A percentile compares a stretch with the other conserved stretches of the same genome.
Evolutionary conservation across 1,140 invertebrate species (phyloP).

Genomic region (Acromyrmex charruanus): DNA sequence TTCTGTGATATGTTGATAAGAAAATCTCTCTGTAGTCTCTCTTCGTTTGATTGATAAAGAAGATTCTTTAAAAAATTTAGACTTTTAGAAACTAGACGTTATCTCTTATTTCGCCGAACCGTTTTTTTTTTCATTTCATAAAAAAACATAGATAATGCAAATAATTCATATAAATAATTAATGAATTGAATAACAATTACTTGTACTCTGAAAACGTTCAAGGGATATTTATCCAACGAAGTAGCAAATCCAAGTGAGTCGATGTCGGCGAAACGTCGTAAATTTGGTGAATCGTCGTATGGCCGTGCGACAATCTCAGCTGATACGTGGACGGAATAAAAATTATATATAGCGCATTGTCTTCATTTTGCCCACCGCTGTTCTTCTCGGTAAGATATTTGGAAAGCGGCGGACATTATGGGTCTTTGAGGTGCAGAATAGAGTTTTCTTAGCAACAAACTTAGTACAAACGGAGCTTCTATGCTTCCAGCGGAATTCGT

Average conservation of each 20-base stretch:
- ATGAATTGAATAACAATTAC: not conserved
- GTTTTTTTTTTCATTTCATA: not conserved
- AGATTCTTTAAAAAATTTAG: not conserved
- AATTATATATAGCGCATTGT: constrained; percentile 73
- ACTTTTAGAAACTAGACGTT: not conserved
- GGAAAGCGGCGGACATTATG: constrained; percentile 52
- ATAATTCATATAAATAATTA: not conserved
- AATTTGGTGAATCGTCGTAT: constrained; percentile 67
- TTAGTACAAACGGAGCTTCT: not conserved
- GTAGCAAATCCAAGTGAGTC: constrained; percentile 25
- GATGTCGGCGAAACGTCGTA: constrained; percentile 57
- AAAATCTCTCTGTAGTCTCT: not conserved
- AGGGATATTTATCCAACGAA: not conserved
- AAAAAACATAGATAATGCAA: not conserved
- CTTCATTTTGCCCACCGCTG: constrained; percentile 60
- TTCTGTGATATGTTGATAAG: constrained; percentile 1
- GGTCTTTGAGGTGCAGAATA: not conserved
- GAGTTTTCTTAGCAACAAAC: not conserved
- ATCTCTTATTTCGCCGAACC: not conserved
- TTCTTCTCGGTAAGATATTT: constrained; percentile 66
- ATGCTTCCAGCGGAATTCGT: not conserved
- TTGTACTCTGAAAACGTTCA: not conserved
- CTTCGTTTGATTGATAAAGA: not conserved
- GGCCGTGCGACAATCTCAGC: constrained; percentile 47
- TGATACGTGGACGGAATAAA: constrained; percentile 68